Evolutionary conservation across 2,888 invertebrate species (phyloP).

Genomic region (Amphipyra tragopoginis): DNA sequence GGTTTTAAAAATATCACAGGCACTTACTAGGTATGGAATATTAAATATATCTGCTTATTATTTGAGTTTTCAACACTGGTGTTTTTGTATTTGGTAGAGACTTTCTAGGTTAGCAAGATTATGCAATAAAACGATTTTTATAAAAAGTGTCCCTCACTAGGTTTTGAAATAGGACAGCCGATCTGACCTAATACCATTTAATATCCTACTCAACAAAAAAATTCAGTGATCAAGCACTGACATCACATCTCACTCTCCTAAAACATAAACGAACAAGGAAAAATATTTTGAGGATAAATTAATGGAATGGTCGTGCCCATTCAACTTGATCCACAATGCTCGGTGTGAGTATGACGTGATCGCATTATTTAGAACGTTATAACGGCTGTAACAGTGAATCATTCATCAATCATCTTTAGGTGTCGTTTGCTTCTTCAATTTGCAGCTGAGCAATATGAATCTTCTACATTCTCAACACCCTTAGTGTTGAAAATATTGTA

Average conservation of each 20-base stretch:
- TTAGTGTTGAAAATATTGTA: background rate
- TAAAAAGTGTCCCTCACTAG: too few relatives aligned
- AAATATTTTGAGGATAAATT: constrained; percentile 53
- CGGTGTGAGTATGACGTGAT: constrained; percentile 56
- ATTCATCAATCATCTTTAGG: constrained; percentile 63
- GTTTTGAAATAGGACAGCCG: too few relatives aligned
- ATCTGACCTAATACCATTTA: too few relatives aligned
- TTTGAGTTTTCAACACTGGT: too few relatives aligned
- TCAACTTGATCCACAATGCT: constrained; percentile 41
- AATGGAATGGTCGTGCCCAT: constrained; percentile 38
- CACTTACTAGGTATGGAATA: too few relatives aligned
- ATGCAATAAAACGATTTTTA: too few relatives aligned
- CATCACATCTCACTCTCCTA: constrained; percentile 31
- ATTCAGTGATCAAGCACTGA: constrained; percentile 17
- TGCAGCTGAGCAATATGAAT: constrained; percentile 2
- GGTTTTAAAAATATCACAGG: too few relatives aligned
- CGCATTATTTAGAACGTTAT: constrained; percentile 57
- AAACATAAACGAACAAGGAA: constrained; percentile 44
- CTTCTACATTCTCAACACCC: background rate
- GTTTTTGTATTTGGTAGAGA: too few relatives aligned
- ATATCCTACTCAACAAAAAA: background rate
- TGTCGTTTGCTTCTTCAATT: constrained; percentile 32
- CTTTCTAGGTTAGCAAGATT: too few relatives aligned
- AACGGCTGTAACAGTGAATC: constrained; percentile 62
- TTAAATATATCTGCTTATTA: too few relatives aligned